Evolutionary conservation across 92 coral and sea anemone genomes (phyloP).

Genomic region (Blastomussa wellsi): DNA sequence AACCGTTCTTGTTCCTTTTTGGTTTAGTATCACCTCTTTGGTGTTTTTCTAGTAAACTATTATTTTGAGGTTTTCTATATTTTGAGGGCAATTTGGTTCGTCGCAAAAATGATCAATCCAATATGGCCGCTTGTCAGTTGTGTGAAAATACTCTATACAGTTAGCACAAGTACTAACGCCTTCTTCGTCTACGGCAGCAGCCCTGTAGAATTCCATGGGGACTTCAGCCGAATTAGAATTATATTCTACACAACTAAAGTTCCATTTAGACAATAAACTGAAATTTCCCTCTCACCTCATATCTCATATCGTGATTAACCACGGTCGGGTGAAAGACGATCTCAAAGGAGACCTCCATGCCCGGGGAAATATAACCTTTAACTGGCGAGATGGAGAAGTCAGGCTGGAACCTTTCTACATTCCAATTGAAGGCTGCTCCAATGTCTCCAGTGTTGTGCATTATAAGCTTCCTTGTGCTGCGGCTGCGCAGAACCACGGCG

Average conservation of each 20-base stretch:
- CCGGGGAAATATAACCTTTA: slow-evolving; percentile 93
- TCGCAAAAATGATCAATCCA: too few species aligned
- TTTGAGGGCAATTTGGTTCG: too few species aligned
- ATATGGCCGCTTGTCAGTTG: too few species aligned
- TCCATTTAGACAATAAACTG: background rate
- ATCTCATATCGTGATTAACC: slow-evolving; percentile 88
- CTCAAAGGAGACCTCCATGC: slow-evolving; percentile 95
- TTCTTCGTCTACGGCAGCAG: too few species aligned
- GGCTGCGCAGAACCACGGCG: slow-evolving; percentile 94
- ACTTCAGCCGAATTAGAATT: background rate
- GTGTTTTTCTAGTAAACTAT: too few species aligned
- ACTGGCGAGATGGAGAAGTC: slow-evolving; percentile 86
- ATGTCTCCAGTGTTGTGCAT: slow-evolving; percentile 98
- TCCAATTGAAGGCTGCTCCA: slow-evolving; percentile 97
- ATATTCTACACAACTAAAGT: too few species aligned
- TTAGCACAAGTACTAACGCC: background rate
- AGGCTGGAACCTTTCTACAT: slow-evolving; percentile 77
- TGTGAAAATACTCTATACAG: too few species aligned
- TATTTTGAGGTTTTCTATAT: too few species aligned
- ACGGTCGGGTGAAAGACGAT: slow-evolving; percentile 84
- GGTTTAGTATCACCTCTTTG: too few species aligned
- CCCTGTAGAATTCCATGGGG: too few species aligned
- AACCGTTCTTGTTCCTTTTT: too few species aligned
- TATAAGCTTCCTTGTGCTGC: slow-evolving; percentile 85
- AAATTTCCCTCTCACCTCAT: slow-evolving; percentile 64